These are phyloP conservation scores for Marasmarcha lunaedactyla DNA, from an alignment of 2,888 invertebrate species.

Conservation along the genomic window DNA sequence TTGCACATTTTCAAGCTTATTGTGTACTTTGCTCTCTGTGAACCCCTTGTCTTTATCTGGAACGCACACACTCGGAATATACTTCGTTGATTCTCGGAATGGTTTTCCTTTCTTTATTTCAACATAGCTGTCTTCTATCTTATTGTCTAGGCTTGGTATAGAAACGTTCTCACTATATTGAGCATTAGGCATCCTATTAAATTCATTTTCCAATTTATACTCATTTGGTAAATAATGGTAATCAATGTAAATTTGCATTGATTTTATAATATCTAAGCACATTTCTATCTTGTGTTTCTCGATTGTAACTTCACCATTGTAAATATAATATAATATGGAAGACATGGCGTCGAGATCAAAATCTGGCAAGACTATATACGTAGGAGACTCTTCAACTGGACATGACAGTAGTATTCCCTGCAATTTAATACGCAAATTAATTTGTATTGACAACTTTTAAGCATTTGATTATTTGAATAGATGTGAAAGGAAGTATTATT, in stretches of 20 bases:
- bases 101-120: constrained; percentile 31
- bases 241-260: constrained; percentile 51
- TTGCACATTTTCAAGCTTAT: constrained; percentile 19
- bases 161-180: not conserved
- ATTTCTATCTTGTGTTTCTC: constrained; percentile 67
- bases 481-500: too few relatives aligned
- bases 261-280: constrained; percentile 70
- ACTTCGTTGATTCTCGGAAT: not conserved
- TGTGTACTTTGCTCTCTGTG: not conserved
- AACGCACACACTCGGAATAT: constrained; percentile 20
- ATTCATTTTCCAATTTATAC: constrained; percentile 7
- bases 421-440: constrained; percentile 19
- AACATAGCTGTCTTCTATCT: constrained; percentile 20
- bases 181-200: not conserved
- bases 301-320: constrained; percentile 74
- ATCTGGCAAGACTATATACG: constrained; percentile 75
- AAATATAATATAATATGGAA: constrained; percentile 75
- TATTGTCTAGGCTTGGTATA: not conserved
- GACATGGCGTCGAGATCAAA: constrained; percentile 73
- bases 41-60: constrained; percentile 19
- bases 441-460: not conserved
- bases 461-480: too few relatives aligned
- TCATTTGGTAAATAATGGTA: constrained; percentile 27
- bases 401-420: constrained; percentile 45
- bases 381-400: constrained; percentile 56